phyloP scores from a whole-genome alignment of 2,113 vertebrate species.

The Rafetus swinhoei region DNA sequence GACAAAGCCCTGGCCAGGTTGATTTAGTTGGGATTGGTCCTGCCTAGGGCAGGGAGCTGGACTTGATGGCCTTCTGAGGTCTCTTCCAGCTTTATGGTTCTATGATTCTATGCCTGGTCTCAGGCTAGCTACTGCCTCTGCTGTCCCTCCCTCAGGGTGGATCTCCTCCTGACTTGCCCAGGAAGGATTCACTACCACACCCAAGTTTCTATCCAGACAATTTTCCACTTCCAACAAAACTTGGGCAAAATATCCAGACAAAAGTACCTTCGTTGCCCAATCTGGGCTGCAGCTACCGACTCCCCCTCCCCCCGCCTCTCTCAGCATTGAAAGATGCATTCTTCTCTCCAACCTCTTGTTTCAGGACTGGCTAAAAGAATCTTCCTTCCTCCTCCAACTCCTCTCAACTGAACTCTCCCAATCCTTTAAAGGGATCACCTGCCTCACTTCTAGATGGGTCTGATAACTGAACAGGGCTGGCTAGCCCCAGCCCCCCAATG shows the following conservation, averaged over 20 bases:
- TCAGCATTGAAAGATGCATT: background rate
- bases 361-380: background rate
- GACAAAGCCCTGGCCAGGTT: too few species aligned
- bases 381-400: background rate
- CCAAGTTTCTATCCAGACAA: too few species aligned
- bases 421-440: background rate
- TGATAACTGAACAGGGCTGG: background rate
- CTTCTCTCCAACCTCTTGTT: background rate
- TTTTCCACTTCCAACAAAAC: too few species aligned
- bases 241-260: background rate
- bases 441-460: background rate
- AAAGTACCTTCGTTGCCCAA: background rate
- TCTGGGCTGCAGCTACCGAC: background rate
- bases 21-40: too few species aligned
- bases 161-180: too few species aligned
- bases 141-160: background rate
- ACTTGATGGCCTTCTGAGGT: too few species aligned
- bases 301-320: background rate
- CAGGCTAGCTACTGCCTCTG: background rate
- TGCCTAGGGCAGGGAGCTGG: too few species aligned
- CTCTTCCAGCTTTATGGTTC: too few species aligned
- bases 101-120: too few species aligned
- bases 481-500: background rate
- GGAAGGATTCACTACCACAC: too few species aligned
- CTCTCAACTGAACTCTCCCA: background rate